Evolutionary conservation across 53 echinoderm and acorn worm genomes (phyloP).

Genomic region (Arbacia lixula): DNA sequence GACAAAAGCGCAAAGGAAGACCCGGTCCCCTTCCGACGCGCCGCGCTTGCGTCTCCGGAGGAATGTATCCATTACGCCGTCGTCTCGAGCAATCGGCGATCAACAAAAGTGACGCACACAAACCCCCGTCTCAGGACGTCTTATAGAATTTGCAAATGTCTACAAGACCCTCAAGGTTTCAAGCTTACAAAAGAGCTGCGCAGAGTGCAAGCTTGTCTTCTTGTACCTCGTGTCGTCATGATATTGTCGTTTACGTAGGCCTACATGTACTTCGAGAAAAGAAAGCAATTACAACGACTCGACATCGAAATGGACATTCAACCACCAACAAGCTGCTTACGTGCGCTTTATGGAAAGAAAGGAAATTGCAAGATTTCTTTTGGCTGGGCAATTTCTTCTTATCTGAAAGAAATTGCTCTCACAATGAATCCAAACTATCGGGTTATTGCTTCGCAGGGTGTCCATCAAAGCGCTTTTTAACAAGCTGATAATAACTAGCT

Average conservation of each 20-base stretch:
- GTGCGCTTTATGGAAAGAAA: neutral
- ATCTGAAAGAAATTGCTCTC: too few relatives aligned
- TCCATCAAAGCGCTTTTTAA: neutral
- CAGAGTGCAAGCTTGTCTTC: too few relatives aligned
- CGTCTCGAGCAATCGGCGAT: neutral
- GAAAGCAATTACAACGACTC: too few relatives aligned
- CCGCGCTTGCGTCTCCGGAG: neutral
- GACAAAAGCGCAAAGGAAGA: neutral
- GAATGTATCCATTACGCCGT: slow-evolving; percentile 6
- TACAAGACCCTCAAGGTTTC: too few relatives aligned
- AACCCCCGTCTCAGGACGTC: slow-evolving; percentile 31
- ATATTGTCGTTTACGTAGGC: too few relatives aligned
- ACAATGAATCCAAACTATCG: slow-evolving; percentile 1
- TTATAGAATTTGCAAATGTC: slow-evolving; percentile 4
- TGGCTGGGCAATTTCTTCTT: neutral
- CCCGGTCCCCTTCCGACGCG: slow-evolving; percentile 11
- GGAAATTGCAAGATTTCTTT: slow-evolving; percentile 36
- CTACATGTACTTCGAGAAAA: too few relatives aligned
- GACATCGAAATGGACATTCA: too few relatives aligned
- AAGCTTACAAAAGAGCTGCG: too few relatives aligned
- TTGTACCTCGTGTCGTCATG: too few relatives aligned
- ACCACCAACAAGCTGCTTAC: slow-evolving; percentile 7
- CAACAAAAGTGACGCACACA: slow-evolving; percentile 27
- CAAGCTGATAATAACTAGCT: neutral
- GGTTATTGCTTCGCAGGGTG: slow-evolving; percentile 22